phyloP scores from a whole-genome alignment of 2,888 invertebrate species.

The Escarpia spicata region DNA sequence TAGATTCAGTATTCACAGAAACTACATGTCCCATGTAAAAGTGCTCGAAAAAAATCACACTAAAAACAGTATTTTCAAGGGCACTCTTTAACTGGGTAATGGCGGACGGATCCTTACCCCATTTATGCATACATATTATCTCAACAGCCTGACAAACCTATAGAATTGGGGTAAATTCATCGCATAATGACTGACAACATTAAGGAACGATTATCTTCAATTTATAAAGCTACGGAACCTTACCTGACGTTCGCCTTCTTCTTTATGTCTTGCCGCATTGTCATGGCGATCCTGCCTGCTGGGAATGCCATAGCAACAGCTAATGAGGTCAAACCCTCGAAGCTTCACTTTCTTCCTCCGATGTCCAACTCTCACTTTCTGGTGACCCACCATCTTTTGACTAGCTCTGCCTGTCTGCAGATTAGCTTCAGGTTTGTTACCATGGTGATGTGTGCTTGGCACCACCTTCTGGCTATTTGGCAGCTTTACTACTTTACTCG shows the following conservation, averaged over 20 bases:
- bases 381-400: background rate
- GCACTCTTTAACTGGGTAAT: too few species aligned
- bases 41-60: too few species aligned
- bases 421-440: background rate
- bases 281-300: slow-evolving; percentile 12
- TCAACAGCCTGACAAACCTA: background rate
- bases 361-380: background rate
- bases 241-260: background rate
- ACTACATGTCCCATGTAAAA: too few species aligned
- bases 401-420: background rate
- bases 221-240: background rate
- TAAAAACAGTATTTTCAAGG: too few species aligned
- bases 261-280: background rate
- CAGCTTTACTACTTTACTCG: background rate
- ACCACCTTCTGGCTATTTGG: background rate
- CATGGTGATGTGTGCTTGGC: background rate
- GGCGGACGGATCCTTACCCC: too few species aligned
- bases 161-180: background rate
- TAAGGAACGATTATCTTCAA: background rate
- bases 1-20: too few species aligned
- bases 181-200: background rate
- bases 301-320: slow-evolving; percentile 13
- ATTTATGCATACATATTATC: background rate
- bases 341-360: background rate
- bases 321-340: background rate